phyloP scores from a whole-genome alignment of 2,113 vertebrate genomes.

The Deroptyus accipitrinus region DNA sequence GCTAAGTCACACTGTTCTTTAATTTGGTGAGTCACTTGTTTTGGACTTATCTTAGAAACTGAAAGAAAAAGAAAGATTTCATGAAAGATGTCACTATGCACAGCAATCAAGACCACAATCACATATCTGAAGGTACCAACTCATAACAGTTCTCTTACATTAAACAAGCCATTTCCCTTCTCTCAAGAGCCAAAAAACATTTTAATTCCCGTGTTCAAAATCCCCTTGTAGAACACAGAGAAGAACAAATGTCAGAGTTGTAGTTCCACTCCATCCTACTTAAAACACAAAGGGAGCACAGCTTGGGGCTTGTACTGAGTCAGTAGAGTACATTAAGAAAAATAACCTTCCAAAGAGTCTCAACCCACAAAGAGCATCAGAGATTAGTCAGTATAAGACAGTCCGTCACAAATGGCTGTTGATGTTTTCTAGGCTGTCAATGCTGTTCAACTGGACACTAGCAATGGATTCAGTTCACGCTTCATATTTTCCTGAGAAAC shows the following conservation, averaged over 20 bases:
- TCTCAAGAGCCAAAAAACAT: not conserved
- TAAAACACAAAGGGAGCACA: not conserved
- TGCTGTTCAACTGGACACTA: not conserved
- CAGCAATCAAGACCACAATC: not conserved
- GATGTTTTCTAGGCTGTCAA: not conserved
- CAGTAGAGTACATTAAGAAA: not conserved
- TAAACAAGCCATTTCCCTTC: not conserved
- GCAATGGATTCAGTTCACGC: not conserved
- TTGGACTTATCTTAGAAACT: not conserved
- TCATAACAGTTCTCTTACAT: not conserved
- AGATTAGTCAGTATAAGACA: not conserved
- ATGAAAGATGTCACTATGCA: not conserved
- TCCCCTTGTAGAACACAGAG: not conserved
- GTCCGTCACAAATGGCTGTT: not conserved
- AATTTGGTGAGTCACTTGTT: not conserved
- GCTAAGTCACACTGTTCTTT: not conserved
- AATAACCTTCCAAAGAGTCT: not conserved
- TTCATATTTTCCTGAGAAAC: not conserved
- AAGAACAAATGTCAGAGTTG: not conserved
- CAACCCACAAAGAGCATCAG: not conserved
- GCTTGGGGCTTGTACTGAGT: not conserved
- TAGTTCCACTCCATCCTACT: not conserved
- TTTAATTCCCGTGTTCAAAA: not conserved
- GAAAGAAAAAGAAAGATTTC: not conserved
- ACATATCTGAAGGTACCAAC: not conserved